phyloP scores from a whole-genome alignment of 2,888 invertebrate species.

The Leucoptera coffeella region DNA sequence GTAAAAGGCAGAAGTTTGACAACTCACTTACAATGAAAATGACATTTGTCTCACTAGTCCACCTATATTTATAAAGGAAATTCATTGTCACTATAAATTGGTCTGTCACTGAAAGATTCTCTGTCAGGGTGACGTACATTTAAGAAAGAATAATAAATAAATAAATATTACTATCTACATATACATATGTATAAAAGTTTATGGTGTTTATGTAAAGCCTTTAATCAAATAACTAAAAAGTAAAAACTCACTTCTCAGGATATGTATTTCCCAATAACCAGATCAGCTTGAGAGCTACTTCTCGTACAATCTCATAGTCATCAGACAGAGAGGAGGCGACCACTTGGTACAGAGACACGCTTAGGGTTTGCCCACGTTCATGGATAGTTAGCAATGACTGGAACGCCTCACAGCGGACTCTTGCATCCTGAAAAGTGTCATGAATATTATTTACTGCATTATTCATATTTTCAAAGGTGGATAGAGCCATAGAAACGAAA shows the following conservation, averaged over 20 bases:
- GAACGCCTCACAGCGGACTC: conserved; percentile 85
- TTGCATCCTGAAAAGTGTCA: conserved; percentile 84
- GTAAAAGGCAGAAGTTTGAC: no score
- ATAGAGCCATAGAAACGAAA: no score
- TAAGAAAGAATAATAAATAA: no score
- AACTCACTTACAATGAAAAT: no score
- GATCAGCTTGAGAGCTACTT: conserved; percentile 78
- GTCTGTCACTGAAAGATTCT: no score
- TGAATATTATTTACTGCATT: no score
- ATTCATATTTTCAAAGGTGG: no score
- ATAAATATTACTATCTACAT: no score
- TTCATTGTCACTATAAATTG: no score
- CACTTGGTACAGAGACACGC: conserved; percentile 56
- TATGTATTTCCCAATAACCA: conserved; percentile 82
- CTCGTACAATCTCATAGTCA: conserved; percentile 89
- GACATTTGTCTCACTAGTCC: no score
- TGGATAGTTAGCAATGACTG: conserved; percentile 79
- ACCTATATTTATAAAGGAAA: no score
- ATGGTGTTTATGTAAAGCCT: neutral
- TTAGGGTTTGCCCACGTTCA: conserved; percentile 74
- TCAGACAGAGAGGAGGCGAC: conserved; percentile 77
- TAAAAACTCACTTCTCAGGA: conserved; percentile 67
- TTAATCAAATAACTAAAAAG: neutral
- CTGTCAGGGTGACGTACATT: no score
- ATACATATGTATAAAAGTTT: neutral